Evolutionary conservation across 2,888 invertebrate genomes (phyloP), one percentile per base, ranked within the genome.

Genomic region (Aquatica leii): DNA sequence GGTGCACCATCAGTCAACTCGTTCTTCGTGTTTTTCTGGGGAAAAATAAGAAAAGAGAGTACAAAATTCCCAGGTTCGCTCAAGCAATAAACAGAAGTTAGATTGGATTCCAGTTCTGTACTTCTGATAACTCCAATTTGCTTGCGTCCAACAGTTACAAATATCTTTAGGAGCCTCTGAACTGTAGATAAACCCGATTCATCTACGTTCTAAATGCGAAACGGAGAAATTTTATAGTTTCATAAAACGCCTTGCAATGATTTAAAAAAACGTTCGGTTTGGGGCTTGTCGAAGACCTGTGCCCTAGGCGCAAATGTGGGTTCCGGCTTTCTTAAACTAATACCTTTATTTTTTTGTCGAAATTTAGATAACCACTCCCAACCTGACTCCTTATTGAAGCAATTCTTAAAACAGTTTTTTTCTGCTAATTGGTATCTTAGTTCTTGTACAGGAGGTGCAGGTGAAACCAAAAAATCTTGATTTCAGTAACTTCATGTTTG

Each of bases 1-100:
- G 54, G 54, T n/a, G 41, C 20, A 21, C 54, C 53, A 40, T 53
- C 40, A 31, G 35, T 53, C 12, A 54, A 40, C 18, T 41, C 21
- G 24, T 54, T 41, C 21, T 55, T 46, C 46, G 15, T 24, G 5
- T 21, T 41, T 15, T 43, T 43, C 5, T 17, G 14, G 15, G 43
- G 43, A 14, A 31, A 55, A 5, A 55, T 55, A 1, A 41, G 21
- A 2, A 20, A 20, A 4, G 43, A 31, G 4, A 24, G 31, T 1
- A 40, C 4, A 21, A 20, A 53, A 40, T 31, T 31, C 1, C 43
- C 55, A 2, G 41, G 8, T n/a, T 41, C 41, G n/a, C 43, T 43
- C 55, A 55, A 43, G 17, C 41, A 15, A 31, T 43, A 55, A 6
- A 55, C 55, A 43, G 20, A 6, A 15, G 55, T 41, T 11, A 55